Percentiles rank a stretch among this genome's conserved stretches.
These are phyloP conservation scores for Atethmia centrago DNA, from an alignment of 2,888 invertebrate genomes.

Conservation along the genomic window DNA sequence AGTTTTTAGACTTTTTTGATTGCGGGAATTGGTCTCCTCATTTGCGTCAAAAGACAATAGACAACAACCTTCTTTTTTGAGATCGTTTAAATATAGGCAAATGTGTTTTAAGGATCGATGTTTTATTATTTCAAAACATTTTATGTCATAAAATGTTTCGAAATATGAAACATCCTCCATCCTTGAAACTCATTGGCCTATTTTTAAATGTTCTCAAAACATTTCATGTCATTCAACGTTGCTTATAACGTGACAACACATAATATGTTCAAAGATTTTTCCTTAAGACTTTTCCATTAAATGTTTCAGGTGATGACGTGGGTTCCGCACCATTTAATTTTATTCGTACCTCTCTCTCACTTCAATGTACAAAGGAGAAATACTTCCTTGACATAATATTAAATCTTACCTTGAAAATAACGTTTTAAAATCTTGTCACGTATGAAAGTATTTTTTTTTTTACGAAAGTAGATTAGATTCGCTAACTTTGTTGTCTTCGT, in stretches of 20 bases:
- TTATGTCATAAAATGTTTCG: background rate
- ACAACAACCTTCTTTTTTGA: too few relatives aligned
- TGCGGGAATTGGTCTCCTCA: too few relatives aligned
- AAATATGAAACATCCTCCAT: too few relatives aligned
- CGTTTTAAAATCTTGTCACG: slow-evolving; percentile 21
- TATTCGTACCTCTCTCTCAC: background rate
- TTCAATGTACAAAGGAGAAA: background rate
- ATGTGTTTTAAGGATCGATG: background rate
- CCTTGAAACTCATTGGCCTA: too few relatives aligned
- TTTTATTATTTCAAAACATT: too few relatives aligned
- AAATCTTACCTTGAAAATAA: slow-evolving; percentile 5
- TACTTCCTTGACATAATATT: background rate
- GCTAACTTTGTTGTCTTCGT: background rate
- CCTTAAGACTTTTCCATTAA: background rate
- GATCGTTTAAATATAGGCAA: background rate
- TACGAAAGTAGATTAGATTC: background rate
- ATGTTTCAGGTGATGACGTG: background rate
- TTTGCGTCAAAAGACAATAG: too few relatives aligned
- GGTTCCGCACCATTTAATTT: background rate
- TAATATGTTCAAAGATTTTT: background rate
- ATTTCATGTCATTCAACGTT: background rate
- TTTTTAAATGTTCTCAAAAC: too few relatives aligned
- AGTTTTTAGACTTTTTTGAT: too few relatives aligned
- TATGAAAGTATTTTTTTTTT: slow-evolving; percentile 6
- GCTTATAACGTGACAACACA: too few relatives aligned